Evolutionary conservation across 2,113 vertebrate species (phyloP).

Genomic region (Typhlomys cinereus): DNA sequence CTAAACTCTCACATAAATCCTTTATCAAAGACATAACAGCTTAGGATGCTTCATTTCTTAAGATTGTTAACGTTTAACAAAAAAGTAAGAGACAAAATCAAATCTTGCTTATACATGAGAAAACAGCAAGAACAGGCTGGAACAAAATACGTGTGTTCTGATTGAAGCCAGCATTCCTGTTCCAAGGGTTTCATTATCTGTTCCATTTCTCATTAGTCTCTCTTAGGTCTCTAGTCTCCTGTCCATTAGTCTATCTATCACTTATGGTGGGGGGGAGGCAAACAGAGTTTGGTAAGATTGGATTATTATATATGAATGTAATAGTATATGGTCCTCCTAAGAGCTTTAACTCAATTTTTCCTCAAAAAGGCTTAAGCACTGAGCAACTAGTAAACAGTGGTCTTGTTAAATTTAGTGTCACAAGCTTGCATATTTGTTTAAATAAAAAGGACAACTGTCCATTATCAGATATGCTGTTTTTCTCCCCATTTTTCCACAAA

Average conservation of each 20-base stretch:
- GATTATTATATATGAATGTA: no score
- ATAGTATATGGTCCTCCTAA: not conserved
- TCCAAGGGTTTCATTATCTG: not conserved
- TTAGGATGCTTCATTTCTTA: slow-evolving; percentile 18
- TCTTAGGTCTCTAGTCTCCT: not conserved
- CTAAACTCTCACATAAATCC: not conserved
- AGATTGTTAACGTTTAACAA: not conserved
- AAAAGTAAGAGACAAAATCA: slow-evolving; percentile 11
- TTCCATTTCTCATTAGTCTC: not conserved
- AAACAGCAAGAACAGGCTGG: not conserved
- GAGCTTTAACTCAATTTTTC: slow-evolving; percentile 21
- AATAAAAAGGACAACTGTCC: not conserved
- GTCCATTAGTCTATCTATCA: not conserved
- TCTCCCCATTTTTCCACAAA: slow-evolving; percentile 22
- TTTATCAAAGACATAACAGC: not conserved
- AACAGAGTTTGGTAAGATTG: slow-evolving; percentile 7
- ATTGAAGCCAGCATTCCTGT: not conserved
- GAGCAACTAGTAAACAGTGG: slow-evolving; percentile 12
- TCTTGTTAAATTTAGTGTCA: slow-evolving; percentile 16
- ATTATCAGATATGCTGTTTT: not conserved
- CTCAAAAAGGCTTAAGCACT: not conserved
- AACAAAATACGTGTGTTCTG: not conserved
- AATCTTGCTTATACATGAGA: not conserved
- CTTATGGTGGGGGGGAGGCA: not conserved
- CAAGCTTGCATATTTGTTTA: not conserved